Evolutionary conservation across 1,140 invertebrate species (phyloP), one percentile per base, ranked within the genome.

Genomic region (Aphaenogaster ashmeadi): DNA sequence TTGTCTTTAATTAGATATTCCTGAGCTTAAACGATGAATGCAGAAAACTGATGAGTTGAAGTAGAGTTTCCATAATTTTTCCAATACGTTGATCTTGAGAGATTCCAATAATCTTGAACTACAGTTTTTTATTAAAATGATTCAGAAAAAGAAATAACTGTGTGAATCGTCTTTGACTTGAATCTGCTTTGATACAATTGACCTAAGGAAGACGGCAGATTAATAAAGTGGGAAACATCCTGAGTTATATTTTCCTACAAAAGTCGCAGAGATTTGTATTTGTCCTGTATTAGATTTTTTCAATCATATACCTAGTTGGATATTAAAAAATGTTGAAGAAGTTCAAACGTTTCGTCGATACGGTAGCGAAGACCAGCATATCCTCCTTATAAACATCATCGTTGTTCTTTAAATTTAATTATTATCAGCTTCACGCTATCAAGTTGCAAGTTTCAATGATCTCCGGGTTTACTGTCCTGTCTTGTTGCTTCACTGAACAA

Each of bases 131-230:
- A 13, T 71, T 11, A 4, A 47, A 74, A 47, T 4, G 0, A 62
- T 38, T 52, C 15, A 6, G 9, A 6, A 74, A 33, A 47, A 38
- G 33, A 62, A 38, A 74, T 11, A 2, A 47, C 33, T 27, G n/a
- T 27, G n/a, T 4, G 11, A 54, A 15, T 60, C 27, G 27, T 60
- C 15, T 15, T 44, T 33, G 11, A 81, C 7, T 41, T 27, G 27
- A 27, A 13, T 66, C 62, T 52, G 13, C 3, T 21, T 74, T 13
- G 6, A 47, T 9, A 33, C 54, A 47, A 74, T 58, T 60, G 67
- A 84, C 36, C 21, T 60, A 13, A 13, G 41, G 54, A 75, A 62
- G 33, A 50, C 54, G 15, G 67, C 69, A 9, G 71, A 15, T 83
- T 74, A 50, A 62, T 33, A 36, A 18, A 38, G 13, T 21, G 41